These are phyloP conservation scores for Cremastobaeus sp. DNA, from an alignment of 2,888 invertebrate genomes.

Conservation along the genomic window DNA sequence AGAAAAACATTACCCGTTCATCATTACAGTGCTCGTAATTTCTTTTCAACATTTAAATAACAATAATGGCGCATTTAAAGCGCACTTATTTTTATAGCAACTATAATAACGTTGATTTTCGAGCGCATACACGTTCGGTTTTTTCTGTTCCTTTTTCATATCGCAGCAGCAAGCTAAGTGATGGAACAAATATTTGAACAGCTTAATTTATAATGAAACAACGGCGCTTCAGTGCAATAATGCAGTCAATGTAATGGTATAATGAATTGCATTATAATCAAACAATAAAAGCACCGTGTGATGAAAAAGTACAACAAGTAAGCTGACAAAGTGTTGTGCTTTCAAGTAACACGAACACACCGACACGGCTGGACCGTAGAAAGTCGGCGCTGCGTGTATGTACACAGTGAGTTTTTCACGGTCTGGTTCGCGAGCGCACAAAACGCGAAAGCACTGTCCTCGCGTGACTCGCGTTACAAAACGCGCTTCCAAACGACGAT, in stretches of 20 bases:
- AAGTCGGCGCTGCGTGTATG: constrained; percentile 19
- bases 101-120: no score
- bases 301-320: neutral
- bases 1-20: constrained; percentile 19
- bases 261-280: neutral
- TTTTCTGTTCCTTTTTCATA: constrained; percentile 24
- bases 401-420: constrained; percentile 41
- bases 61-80: constrained; percentile 15
- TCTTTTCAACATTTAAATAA: constrained; percentile 23
- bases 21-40: constrained; percentile 21
- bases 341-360: constrained; percentile 5
- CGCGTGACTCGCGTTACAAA: constrained; percentile 56
- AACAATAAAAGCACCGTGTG: neutral
- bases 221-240: constrained; percentile 17
- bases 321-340: constrained; percentile 19
- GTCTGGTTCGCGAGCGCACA: constrained; percentile 30
- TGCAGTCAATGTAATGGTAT: neutral
- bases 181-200: constrained; percentile 29
- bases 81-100: no score
- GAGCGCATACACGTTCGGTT: no score
- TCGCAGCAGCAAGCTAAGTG: constrained; percentile 37
- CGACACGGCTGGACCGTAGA: constrained; percentile 7
- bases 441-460: constrained; percentile 50
- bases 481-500: constrained; percentile 54
- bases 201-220: constrained; percentile 28